Evolutionary conservation across 2,113 vertebrate species (phyloP).

Genomic region (Gasterosteus nipponicus): DNA sequence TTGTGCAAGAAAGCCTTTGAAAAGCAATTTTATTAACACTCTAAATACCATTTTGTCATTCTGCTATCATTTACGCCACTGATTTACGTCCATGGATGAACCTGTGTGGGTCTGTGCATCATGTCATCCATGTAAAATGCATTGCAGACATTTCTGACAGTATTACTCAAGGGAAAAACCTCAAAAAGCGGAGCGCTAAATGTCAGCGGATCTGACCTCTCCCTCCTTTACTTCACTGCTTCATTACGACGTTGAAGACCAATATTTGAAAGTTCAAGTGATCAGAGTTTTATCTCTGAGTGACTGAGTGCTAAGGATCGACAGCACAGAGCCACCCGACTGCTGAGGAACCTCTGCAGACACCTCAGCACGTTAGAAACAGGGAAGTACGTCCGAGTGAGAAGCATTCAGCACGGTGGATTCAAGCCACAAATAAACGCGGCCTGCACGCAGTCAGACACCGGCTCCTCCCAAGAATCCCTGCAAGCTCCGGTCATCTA

Average conservation of each 20-base stretch:
- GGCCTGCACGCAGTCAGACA: slow-evolving; percentile 16
- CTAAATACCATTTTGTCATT: background rate
- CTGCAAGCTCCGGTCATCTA: slow-evolving; percentile 6
- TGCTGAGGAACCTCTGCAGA: slow-evolving; percentile 6
- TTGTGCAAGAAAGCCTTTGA: background rate
- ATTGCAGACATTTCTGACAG: slow-evolving; percentile 61
- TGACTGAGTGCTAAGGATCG: background rate
- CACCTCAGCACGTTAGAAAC: slow-evolving; percentile 3
- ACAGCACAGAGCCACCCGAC: background rate
- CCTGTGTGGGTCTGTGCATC: slow-evolving; percentile 20
- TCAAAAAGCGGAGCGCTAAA: slow-evolving; percentile 59
- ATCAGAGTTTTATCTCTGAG: background rate
- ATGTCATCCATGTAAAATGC: slow-evolving; percentile 60
- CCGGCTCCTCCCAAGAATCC: slow-evolving; percentile 28
- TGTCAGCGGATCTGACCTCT: slow-evolving; percentile 63
- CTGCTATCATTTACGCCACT: slow-evolving; percentile 31
- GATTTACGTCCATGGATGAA: slow-evolving; percentile 48
- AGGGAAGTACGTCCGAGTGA: slow-evolving; percentile 7
- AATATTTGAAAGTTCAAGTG: slow-evolving; percentile 12
- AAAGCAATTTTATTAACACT: background rate
- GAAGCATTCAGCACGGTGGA: slow-evolving; percentile 41
- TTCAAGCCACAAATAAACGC: slow-evolving; percentile 32
- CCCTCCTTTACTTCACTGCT: slow-evolving; percentile 31
- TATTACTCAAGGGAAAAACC: slow-evolving; percentile 49
- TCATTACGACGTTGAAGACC: slow-evolving; percentile 22